Percentiles rank a stretch among this genome's conserved stretches.
These are phyloP conservation scores for Lytechinus pictus DNA, from an alignment of 35 echinoderm and acorn worm genomes.

Conservation along the genomic window DNA sequence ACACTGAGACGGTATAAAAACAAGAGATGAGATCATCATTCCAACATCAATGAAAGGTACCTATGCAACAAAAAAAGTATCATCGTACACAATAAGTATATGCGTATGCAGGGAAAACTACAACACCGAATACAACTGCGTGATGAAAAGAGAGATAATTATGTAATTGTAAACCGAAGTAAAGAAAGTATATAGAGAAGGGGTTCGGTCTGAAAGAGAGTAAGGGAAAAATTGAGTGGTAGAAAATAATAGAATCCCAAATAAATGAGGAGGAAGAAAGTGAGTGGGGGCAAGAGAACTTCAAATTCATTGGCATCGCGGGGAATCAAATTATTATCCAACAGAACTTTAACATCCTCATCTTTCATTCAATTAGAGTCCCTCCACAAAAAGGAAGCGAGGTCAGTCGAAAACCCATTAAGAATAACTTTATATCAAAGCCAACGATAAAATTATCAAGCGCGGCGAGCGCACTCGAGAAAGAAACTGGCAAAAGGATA, in stretches of 20 bases:
- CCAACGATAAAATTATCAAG: conserved; percentile 21
- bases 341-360: conserved; percentile 31
- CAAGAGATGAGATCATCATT: background rate
- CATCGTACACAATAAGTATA: background rate
- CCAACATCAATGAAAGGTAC: background rate
- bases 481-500: background rate
- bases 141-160: background rate
- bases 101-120: background rate
- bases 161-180: background rate
- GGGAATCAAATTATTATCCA: conserved; percentile 35
- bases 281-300: background rate
- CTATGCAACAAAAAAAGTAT: background rate
- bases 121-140: background rate
- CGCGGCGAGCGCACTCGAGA: conserved; percentile 23
- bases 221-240: background rate
- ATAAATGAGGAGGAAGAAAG: background rate
- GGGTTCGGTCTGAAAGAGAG: background rate
- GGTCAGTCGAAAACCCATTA: conserved; percentile 31
- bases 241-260: background rate
- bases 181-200: background rate
- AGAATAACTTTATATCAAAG: conserved; percentile 27
- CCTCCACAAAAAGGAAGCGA: conserved; percentile 3
- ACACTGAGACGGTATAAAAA: background rate
- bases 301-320: background rate
- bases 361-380: conserved; percentile 27